Percentiles rank a stretch among this genome's conserved stretches.
Evolutionary conservation across 1,140 invertebrate species (phyloP).

Genomic region (Drosophila serrata): DNA sequence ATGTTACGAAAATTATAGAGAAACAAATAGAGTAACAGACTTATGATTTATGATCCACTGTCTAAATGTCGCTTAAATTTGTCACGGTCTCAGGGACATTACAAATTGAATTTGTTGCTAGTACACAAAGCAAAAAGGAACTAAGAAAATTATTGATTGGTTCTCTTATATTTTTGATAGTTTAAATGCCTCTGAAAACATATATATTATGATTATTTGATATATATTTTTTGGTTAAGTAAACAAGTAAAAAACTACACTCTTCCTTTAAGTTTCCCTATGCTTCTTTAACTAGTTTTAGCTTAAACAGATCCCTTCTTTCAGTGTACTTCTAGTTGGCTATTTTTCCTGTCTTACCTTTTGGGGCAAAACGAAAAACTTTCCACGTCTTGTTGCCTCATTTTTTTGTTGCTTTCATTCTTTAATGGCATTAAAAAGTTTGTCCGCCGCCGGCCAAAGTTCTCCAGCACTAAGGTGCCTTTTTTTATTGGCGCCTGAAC

Average conservation of each 20-base stretch:
- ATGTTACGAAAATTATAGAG: slow-evolving; percentile 33
- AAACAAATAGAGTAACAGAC: neutral
- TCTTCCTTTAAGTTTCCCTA: neutral
- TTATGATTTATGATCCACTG: slow-evolving; percentile 44
- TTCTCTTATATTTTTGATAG: neutral
- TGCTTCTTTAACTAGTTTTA: neutral
- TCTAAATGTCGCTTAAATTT: slow-evolving; percentile 44
- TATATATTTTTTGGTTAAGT: neutral
- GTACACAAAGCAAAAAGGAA: neutral
- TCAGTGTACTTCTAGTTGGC: slow-evolving; percentile 4
- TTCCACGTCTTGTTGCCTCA: slow-evolving; percentile 53
- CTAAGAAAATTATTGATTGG: neutral
- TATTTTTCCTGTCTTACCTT: slow-evolving; percentile 48
- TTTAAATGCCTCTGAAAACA: no score
- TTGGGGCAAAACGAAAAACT: slow-evolving; percentile 52
- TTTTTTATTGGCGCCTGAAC: slow-evolving; percentile 81
- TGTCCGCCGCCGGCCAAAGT: slow-evolving; percentile 66
- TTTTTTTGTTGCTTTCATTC: slow-evolving; percentile 39
- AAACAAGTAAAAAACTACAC: neutral
- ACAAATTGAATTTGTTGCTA: slow-evolving; percentile 45
- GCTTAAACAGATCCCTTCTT: neutral
- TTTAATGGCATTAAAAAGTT: slow-evolving; percentile 84
- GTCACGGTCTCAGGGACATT: neutral
- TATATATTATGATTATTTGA: no score
- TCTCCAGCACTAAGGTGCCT: slow-evolving; percentile 71